Evolutionary conservation across 2,888 invertebrate species (phyloP), one percentile per base, ranked within the genome.

Genomic region (Lasioglossum zephyrum): DNA sequence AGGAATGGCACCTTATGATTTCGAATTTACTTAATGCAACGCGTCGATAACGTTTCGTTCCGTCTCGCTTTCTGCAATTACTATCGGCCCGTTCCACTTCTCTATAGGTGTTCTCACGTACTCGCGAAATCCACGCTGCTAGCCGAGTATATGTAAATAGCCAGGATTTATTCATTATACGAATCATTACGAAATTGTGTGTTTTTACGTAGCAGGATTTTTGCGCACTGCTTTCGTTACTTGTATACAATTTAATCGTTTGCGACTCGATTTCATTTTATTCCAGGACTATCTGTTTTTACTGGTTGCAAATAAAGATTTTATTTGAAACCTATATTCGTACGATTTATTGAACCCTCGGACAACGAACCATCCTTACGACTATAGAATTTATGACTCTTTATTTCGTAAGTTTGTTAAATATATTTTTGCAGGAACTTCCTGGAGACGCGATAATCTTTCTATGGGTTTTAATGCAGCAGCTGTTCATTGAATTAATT

Each of bases 61-160:
- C 57, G 36, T 82, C 49, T 74, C 73, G 57, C 76, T 84, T 73
- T 77, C 81, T 73, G 53, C 36, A 16, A 80, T 80, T 80, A 70
- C 74, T 41, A 41, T 53, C 49, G 41, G 69, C 49, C 70, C 70
- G 57, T 70, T 70, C 80, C 69, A 80, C 36, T 49, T 74, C 53
- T 70, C 11, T 26, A 44, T 73, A 18, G 44, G 44, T 57, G 44
- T 31, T 69, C 69, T 57, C 79, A 22, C 60, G 60, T 41, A 41
- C n/a, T 53, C 18, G 16, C 36, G 6, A 31, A 63, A 74, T 66
- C 36, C 47, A 79, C 73, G 18, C 16, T 22, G 4, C 39, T 16
- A 63, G 31, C 6, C 18, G 63, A 63, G 31, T 31, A 31, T 16
- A 57, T 57, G n/a, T 57, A 57, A 57, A 57, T 57, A 31, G 16